Evolutionary conservation across 2,888 invertebrate genomes (phyloP).

Genomic region (Ectropis crepuscularia): DNA sequence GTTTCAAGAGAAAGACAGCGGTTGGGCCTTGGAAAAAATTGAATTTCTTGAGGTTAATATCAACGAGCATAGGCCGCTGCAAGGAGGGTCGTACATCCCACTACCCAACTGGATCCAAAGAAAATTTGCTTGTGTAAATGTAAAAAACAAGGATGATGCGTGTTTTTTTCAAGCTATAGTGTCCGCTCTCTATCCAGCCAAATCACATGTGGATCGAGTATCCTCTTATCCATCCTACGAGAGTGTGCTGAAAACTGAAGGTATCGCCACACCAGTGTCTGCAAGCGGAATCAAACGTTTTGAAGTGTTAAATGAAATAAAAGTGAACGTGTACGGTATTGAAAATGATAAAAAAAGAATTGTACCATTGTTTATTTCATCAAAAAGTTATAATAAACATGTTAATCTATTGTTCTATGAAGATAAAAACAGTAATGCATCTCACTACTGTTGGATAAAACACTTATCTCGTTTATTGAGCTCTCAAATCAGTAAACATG

Average conservation of each 20-base stretch:
- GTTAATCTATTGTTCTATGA: no score
- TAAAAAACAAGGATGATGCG: no score
- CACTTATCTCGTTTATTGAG: slow-evolving; percentile 5
- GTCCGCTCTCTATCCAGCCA: neutral
- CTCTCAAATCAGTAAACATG: neutral
- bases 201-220: neutral
- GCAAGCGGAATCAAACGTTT: slow-evolving; percentile 18
- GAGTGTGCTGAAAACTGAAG: slow-evolving; percentile 16
- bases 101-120: no score
- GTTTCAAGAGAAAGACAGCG: no score
- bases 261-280: slow-evolving; percentile 16
- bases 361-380: no score
- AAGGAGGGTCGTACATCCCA: slow-evolving; percentile 17
- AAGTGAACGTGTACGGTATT: neutral
- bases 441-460: slow-evolving; percentile 1
- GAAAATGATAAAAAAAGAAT: no score
- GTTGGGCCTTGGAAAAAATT: slow-evolving; percentile 23
- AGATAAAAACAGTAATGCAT: no score
- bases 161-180: neutral
- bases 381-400: no score
- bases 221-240: slow-evolving; percentile 1
- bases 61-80: no score
- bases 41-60: no score
- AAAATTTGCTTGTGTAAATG: no score
- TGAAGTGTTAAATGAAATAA: slow-evolving; percentile 21